A percentile compares a stretch with the other conserved stretches of the same genome.
Conservation (phyloP, 2,797 vertebrate genomes). For the Eleutherodactylus coqui region DNA sequence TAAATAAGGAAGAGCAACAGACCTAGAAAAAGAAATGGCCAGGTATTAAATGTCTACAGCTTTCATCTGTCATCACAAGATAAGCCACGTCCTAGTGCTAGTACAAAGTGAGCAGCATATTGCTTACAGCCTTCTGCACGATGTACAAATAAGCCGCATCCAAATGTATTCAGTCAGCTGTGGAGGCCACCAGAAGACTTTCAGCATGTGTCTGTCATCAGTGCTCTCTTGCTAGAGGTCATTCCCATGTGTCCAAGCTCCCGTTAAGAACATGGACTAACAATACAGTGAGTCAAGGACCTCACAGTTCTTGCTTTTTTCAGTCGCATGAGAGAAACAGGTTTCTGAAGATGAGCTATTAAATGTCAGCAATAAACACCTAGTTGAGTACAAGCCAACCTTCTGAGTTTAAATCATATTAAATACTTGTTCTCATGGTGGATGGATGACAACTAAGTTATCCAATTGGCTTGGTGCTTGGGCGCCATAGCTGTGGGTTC, state of each 20-base stretch:
- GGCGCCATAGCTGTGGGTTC: neutral
- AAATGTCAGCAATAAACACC: neutral
- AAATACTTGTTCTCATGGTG: constrained; percentile 14
- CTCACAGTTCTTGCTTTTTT: neutral
- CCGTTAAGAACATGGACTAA: neutral
- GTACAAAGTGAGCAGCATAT: constrained; percentile 57
- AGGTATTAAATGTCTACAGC: constrained; percentile 30
- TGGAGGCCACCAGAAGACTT: constrained; percentile 19
- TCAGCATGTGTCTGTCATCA: constrained; percentile 38
- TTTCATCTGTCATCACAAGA: constrained; percentile 55
- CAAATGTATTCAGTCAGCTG: constrained; percentile 40
- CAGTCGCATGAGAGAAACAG: neutral
- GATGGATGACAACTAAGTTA: neutral
- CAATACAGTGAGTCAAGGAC: neutral
- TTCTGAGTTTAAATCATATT: constrained; percentile 18
- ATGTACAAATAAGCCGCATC: constrained; percentile 27
- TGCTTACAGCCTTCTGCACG: constrained; percentile 52
- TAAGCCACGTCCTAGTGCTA: constrained; percentile 39
- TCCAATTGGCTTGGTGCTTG: neutral
- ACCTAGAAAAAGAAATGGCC: neutral
- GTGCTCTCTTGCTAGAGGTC: constrained; percentile 29
- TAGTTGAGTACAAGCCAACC: neutral
- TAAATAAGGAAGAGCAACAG: neutral
- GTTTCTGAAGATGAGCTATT: neutral
- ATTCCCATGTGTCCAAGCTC: constrained; percentile 14